phyloP scores from a whole-genome alignment of 2,797 vertebrate species.

The Tiaroga cobitis region DNA sequence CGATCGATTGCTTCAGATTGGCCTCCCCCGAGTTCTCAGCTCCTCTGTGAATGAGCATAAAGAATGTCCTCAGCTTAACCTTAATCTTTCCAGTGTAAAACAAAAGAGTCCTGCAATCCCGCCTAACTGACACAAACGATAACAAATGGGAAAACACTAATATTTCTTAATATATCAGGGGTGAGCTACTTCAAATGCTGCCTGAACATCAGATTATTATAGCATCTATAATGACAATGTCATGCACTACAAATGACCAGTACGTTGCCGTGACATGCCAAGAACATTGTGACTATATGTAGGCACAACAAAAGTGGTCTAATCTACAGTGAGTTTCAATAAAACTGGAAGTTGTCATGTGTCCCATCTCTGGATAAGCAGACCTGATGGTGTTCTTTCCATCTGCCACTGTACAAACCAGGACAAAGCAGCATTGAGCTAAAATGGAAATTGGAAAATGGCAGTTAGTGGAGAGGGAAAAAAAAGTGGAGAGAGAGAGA shows the following conservation, averaged over 20 bases:
- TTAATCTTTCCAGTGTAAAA: conserved; percentile 47
- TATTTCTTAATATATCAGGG: not conserved
- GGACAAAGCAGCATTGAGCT: conserved; percentile 33
- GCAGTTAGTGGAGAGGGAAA: conserved; percentile 15
- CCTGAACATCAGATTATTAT: not conserved
- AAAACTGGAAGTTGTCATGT: not conserved
- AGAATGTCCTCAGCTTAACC: conserved; percentile 51
- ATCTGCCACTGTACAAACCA: conserved; percentile 24
- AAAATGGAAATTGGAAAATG: conserved; percentile 39
- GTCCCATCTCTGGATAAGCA: conserved; percentile 14
- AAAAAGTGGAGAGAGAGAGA: not conserved
- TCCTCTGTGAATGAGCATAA: conserved; percentile 40
- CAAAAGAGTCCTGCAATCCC: conserved; percentile 32
- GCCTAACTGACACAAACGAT: not conserved
- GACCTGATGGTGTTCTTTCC: conserved; percentile 1
- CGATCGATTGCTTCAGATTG: conserved; percentile 56
- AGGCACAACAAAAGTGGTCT: not conserved
- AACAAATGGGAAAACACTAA: not conserved
- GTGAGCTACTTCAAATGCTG: not conserved
- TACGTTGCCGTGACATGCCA: not conserved
- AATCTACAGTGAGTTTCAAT: not conserved
- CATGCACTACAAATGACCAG: not conserved
- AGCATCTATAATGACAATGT: not conserved
- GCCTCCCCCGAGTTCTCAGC: conserved; percentile 30
- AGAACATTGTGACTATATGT: not conserved